These are phyloP conservation scores for Drosophila anceps DNA, from an alignment of 2,888 invertebrate species.

Conservation along the genomic window DNA sequence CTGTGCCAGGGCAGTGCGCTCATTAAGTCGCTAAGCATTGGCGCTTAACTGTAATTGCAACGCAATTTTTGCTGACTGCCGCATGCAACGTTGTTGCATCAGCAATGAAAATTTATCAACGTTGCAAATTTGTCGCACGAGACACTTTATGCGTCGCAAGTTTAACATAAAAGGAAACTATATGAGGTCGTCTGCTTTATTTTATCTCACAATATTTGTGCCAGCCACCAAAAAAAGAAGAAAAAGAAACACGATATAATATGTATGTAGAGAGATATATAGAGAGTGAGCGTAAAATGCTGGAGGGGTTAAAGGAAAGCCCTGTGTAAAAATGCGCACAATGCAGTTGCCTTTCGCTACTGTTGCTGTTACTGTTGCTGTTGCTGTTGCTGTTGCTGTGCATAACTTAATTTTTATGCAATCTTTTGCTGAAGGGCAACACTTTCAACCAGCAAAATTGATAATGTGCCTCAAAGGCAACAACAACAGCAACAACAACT, in stretches of 20 bases:
- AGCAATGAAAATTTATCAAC: conserved; percentile 68
- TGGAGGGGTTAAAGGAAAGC: conserved; percentile 11
- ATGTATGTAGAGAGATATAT: neutral
- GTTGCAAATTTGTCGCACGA: conserved; percentile 66
- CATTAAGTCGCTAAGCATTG: conserved; percentile 65
- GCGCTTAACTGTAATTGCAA: conserved; percentile 62
- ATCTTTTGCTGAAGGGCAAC: conserved; percentile 45
- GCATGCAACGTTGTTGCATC: conserved; percentile 76
- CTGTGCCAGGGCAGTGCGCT: conserved; percentile 74
- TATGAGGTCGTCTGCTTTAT: conserved; percentile 77
- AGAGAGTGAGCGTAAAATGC: neutral
- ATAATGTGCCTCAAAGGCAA: conserved; percentile 57
- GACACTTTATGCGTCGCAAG: conserved; percentile 73
- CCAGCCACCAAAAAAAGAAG: conserved; percentile 60
- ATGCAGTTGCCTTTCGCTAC: conserved; percentile 39
- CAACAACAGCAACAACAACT: neutral
- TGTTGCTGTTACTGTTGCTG: no score
- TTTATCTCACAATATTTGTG: conserved; percentile 65
- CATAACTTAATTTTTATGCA: conserved; percentile 68
- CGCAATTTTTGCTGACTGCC: conserved; percentile 74
- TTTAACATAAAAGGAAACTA: conserved; percentile 72
- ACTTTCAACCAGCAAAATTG: conserved; percentile 62
- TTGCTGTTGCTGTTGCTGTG: conserved; percentile 19
- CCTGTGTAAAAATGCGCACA: conserved; percentile 44
- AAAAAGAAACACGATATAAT: neutral